phyloP scores from a whole-genome alignment of 2,797 vertebrate species.

The Scolopax rusticola region DNA sequence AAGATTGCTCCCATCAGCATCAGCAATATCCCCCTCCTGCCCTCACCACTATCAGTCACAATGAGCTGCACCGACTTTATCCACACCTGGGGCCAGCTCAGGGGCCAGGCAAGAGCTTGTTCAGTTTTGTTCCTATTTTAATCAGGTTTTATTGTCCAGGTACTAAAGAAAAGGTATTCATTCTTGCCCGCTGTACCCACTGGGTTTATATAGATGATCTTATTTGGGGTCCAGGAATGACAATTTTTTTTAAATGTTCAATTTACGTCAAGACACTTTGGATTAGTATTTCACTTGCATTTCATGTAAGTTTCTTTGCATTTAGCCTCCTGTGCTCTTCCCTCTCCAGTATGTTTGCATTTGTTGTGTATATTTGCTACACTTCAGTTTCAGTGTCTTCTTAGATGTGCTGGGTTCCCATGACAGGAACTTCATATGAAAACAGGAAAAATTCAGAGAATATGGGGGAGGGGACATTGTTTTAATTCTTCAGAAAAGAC shows the following conservation, averaged over 20 bases:
- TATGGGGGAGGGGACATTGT: background rate
- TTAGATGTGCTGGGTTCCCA: background rate
- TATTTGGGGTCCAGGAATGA: background rate
- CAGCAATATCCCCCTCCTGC: background rate
- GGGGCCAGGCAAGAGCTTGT: background rate
- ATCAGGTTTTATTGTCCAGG: background rate
- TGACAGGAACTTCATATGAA: background rate
- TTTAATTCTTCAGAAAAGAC: background rate
- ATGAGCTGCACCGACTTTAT: background rate
- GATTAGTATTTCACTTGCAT: background rate
- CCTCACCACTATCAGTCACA: background rate
- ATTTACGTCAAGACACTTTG: background rate
- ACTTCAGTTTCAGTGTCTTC: background rate
- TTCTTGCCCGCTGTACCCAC: background rate
- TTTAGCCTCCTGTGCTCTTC: background rate
- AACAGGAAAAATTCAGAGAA: background rate
- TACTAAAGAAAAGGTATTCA: background rate
- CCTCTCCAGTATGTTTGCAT: background rate
- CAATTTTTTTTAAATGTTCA: background rate
- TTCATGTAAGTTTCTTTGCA: background rate
- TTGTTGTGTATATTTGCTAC: background rate
- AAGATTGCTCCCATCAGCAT: background rate
- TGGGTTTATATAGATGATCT: background rate
- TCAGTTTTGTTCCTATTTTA: background rate
- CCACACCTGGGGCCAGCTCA: background rate